phyloP scores from a whole-genome alignment of 2,797 vertebrate species.

The Urophycis tenuis region DNA sequence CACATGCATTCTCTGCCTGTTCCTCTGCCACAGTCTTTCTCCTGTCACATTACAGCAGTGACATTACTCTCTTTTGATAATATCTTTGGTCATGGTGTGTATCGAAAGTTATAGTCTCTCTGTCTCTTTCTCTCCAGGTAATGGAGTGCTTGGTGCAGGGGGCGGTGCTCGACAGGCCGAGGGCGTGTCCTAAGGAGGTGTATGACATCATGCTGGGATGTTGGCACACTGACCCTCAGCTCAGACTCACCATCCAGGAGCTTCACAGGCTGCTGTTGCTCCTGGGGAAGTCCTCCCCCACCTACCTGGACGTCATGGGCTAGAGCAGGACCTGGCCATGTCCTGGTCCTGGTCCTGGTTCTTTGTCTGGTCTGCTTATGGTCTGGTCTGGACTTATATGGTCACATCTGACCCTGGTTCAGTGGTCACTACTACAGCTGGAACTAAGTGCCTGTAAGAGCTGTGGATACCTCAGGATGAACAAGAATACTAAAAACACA shows the following conservation, averaged over 20 bases:
- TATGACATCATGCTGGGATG: conserved; percentile 89
- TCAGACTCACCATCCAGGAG: conserved; percentile 97
- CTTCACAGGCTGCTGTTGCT: conserved; percentile 92
- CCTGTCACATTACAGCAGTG: too few relatives aligned
- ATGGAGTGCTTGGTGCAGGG: conserved; percentile 99
- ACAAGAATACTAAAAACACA: neutral
- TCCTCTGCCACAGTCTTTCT: too few relatives aligned
- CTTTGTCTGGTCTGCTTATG: neutral
- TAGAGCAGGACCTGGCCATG: conserved; percentile 63
- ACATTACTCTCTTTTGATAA: too few relatives aligned
- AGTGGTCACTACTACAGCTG: neutral
- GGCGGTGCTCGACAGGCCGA: conserved; percentile 91
- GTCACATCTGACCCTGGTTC: neutral
- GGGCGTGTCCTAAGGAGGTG: conserved; percentile 92
- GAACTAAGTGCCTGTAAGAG: neutral
- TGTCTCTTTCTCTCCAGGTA: conserved; percentile 68
- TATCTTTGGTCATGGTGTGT: too few relatives aligned
- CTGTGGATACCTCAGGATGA: neutral
- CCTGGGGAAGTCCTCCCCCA: conserved; percentile 95
- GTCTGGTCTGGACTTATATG: neutral
- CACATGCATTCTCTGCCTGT: too few relatives aligned
- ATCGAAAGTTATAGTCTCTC: neutral
- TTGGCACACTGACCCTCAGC: conserved; percentile 88
- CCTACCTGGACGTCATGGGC: conserved; percentile 98
- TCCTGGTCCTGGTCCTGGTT: neutral